These are phyloP conservation scores for Eulemur mongoz DNA, from an alignment of 2,797 vertebrate species.

Conservation along the genomic window DNA sequence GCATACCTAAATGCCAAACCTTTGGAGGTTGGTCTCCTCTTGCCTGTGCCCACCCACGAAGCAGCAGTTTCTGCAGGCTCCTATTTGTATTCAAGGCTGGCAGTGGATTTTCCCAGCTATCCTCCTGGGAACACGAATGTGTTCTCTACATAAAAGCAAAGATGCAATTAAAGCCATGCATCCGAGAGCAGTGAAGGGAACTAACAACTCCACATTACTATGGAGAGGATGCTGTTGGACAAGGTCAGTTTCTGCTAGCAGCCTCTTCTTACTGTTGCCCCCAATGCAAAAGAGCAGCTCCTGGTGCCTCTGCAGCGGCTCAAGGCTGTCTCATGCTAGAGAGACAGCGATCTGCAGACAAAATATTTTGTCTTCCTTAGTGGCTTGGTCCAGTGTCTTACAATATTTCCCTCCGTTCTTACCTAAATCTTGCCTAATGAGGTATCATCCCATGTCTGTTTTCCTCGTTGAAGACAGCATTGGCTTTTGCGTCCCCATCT, in stretches of 20 bases:
- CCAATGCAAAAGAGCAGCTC: neutral
- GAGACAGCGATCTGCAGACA: neutral
- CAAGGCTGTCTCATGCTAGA: neutral
- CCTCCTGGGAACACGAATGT: slow-evolving; percentile 53
- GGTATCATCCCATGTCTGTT: neutral
- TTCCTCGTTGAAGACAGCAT: slow-evolving; percentile 1
- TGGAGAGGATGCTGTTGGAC: slow-evolving; percentile 10
- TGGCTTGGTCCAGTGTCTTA: neutral
- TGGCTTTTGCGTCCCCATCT: neutral
- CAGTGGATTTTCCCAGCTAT: slow-evolving; percentile 53
- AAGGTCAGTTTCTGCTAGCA: neutral
- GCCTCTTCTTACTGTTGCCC: neutral
- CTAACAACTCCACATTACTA: neutral
- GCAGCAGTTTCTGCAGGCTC: slow-evolving; percentile 4
- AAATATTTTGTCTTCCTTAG: neutral
- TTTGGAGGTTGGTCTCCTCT: neutral
- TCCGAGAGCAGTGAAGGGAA: slow-evolving; percentile 65
- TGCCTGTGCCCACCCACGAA: slow-evolving; percentile 3
- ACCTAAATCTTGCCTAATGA: neutral
- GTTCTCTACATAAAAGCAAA: slow-evolving; percentile 70
- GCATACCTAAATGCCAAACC: neutral
- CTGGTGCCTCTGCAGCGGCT: neutral
- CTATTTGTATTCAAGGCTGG: slow-evolving; percentile 33
- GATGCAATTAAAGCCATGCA: slow-evolving; percentile 70
- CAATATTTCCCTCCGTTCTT: neutral